These are phyloP conservation scores for Tachyglossus aculeatus DNA, from an alignment of 2,797 vertebrate genomes.

Conservation along the genomic window DNA sequence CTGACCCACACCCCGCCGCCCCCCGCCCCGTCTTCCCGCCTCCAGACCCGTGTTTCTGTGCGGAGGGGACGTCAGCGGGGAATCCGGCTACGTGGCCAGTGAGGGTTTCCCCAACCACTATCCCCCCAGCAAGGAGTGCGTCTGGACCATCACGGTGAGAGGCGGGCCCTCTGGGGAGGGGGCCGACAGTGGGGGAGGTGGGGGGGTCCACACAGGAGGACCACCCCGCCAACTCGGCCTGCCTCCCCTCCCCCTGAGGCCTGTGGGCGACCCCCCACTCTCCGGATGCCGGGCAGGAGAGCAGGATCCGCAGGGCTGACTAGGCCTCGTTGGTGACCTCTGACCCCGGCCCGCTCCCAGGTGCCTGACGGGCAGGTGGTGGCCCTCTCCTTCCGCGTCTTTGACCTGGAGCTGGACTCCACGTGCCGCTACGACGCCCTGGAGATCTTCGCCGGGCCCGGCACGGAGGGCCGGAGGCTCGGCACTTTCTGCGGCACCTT, in stretches of 20 bases:
- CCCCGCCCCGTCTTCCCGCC: not conserved
- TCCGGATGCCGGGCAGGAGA: not conserved
- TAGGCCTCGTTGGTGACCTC: not conserved
- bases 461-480: slow-evolving; percentile 78
- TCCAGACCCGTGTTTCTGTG: slow-evolving; percentile 86
- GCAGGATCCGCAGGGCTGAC: not conserved
- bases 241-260: not conserved
- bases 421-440: slow-evolving; percentile 87
- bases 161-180: too few relatives aligned
- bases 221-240: not conserved
- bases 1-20: slow-evolving; percentile 13
- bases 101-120: slow-evolving; percentile 88
- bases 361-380: slow-evolving; percentile 87
- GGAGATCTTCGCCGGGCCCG: slow-evolving; percentile 84
- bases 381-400: slow-evolving; percentile 85
- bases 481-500: slow-evolving; percentile 92
- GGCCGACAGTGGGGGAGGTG: too few relatives aligned
- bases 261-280: not conserved
- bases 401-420: slow-evolving; percentile 88
- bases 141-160: slow-evolving; percentile 89
- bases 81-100: slow-evolving; percentile 87
- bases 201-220: not conserved
- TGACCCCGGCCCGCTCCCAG: slow-evolving; percentile 54
- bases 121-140: slow-evolving; percentile 84
- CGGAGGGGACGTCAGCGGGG: slow-evolving; percentile 80